A percentile compares a stretch with the other conserved stretches of the same genome.
These are phyloP conservation scores for Calephelis perditalis DNA, from an alignment of 2,888 invertebrate species.

Conservation along the genomic window DNA sequence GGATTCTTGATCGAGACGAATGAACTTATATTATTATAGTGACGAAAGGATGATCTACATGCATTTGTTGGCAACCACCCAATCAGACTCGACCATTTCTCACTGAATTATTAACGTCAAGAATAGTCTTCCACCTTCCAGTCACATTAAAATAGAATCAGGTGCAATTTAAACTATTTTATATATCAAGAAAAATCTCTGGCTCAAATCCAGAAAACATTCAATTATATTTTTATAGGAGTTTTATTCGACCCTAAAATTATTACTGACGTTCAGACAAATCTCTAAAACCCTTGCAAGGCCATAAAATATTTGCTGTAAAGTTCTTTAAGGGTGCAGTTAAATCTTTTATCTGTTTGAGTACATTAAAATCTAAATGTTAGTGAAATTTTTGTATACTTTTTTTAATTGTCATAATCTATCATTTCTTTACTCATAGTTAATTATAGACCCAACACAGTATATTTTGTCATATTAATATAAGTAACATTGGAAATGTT, in stretches of 20 bases:
- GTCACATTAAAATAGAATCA: slow-evolving; percentile 27
- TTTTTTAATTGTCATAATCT: no score
- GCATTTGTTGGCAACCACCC: slow-evolving; percentile 33
- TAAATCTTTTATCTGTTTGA: no score
- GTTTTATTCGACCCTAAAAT: slow-evolving; percentile 3
- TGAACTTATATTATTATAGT: slow-evolving; percentile 30
- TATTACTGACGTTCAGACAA: slow-evolving; percentile 2
- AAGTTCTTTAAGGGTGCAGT: no score
- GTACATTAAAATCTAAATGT: no score
- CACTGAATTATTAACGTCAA: slow-evolving; percentile 34
- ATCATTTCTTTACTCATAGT: no score
- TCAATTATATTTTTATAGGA: slow-evolving; percentile 5
- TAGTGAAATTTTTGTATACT: no score
- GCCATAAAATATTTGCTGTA: neutral
- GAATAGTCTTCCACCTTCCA: slow-evolving; percentile 30
- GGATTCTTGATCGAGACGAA: slow-evolving; percentile 12
- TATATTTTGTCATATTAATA: no score
- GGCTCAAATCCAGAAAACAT: neutral
- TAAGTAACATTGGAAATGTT: no score
- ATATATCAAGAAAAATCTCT: slow-evolving; percentile 9
- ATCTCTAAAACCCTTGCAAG: neutral
- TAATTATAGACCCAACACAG: no score
- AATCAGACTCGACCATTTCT: slow-evolving; percentile 32
- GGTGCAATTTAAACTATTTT: slow-evolving; percentile 14
- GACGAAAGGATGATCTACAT: slow-evolving; percentile 35